Percentiles rank a stretch among this genome's conserved stretches.
Evolutionary conservation across 2,888 invertebrate species (phyloP).

Genomic region (Drosophila colorata): DNA sequence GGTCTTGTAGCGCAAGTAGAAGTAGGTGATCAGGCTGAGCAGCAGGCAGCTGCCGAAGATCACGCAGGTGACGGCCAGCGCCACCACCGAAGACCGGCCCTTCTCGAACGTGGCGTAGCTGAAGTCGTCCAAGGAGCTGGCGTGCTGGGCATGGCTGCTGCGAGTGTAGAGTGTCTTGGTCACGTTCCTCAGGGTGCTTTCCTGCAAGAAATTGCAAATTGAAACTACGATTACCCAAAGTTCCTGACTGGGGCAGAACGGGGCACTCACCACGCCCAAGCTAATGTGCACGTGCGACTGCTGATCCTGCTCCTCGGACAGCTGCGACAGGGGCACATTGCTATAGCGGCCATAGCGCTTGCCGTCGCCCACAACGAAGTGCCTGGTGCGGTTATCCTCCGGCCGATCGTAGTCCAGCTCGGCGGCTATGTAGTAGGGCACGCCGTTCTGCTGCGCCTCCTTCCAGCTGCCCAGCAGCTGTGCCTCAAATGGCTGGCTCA

Average conservation of each 20-base stretch:
- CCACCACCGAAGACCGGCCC: slow-evolving; percentile 83
- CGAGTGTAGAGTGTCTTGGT: slow-evolving; percentile 89
- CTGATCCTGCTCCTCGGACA: slow-evolving; percentile 69
- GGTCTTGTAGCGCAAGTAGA: slow-evolving; percentile 85
- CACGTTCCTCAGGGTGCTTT: slow-evolving; percentile 87
- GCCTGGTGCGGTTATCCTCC: slow-evolving; percentile 86
- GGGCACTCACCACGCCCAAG: slow-evolving; percentile 89
- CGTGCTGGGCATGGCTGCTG: slow-evolving; percentile 85
- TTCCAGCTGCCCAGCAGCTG: slow-evolving; percentile 88
- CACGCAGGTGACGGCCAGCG: slow-evolving; percentile 88
- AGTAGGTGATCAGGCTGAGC: slow-evolving; percentile 87
- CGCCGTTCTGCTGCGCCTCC: slow-evolving; percentile 88
- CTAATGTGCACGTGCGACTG: slow-evolving; percentile 89
- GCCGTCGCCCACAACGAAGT: slow-evolving; percentile 92
- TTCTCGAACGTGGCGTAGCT: slow-evolving; percentile 81
- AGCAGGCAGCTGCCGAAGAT: slow-evolving; percentile 89
- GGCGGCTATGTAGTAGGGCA: slow-evolving; percentile 93
- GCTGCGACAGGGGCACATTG: slow-evolving; percentile 89
- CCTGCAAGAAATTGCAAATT: slow-evolving; percentile 49
- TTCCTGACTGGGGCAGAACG: no score
- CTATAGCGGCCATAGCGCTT: slow-evolving; percentile 90
- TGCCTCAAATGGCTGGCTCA: slow-evolving; percentile 88
- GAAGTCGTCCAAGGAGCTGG: slow-evolving; percentile 76
- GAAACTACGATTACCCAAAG: neutral
- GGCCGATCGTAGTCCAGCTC: slow-evolving; percentile 88